Evolutionary conservation across 2,888 invertebrate genomes (phyloP), one percentile per base, ranked within the genome.

Genomic region (Sarcophaga variegata): DNA sequence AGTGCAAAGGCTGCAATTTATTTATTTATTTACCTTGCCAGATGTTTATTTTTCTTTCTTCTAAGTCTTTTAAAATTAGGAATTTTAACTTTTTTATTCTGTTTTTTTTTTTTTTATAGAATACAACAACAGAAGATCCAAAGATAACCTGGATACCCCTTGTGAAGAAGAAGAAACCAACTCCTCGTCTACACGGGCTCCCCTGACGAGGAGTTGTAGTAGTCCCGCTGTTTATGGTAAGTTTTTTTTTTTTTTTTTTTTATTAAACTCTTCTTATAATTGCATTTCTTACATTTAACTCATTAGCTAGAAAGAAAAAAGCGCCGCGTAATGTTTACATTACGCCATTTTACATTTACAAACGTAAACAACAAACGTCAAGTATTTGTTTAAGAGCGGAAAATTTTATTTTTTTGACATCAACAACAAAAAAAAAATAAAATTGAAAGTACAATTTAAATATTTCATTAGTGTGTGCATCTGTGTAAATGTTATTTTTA

Each of bases 51-150:
- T 37, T 37, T 37, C 8, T 37, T 37, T 37, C 8, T 37, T 37
- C 37, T 37, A 37, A 37, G 37, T 6, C 37, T 37, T 37, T 37
- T 37, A 37, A 37, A 37, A 37, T 2, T 8, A 54, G 4, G 4
- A 17, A 66, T 45, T 67, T 20, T 47, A 45, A 67, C 12, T 0
- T 67, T 14, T 62, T 63, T 69, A 3, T 66, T n/a, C 11, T 71
- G 72, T 79, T 86, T 88, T 81, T 27, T n/a, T n/a, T n/a, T n/a
- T 88, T 84, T 6, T 94, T 94, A 17, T 94, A 96, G 96, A 96
- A 92, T 96, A 96, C 93, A 95, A 95, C 91, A 94, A 95, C 90
- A 95, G 93, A 89, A 90, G 95, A 90, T 95, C 96, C 92, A 95
- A 95, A 90, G 96, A 96, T 89, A 92, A 92, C 89, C 94, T 96